Evolutionary conservation across 2,113 vertebrate genomes (phyloP), one percentile per base, ranked within the genome.

Genomic region (Lota lota): DNA sequence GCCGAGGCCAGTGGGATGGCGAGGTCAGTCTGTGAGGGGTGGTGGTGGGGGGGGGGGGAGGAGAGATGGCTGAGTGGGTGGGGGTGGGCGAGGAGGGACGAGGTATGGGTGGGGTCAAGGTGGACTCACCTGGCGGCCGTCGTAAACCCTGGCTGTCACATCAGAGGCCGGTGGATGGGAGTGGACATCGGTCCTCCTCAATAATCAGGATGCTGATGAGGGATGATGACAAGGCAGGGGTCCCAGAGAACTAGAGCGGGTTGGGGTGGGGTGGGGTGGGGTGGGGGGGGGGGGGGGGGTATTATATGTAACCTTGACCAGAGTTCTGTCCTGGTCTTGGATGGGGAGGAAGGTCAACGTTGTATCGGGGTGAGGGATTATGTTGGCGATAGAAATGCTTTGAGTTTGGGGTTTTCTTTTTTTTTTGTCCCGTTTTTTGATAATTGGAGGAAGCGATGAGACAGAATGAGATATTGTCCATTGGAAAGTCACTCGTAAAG

Each of bases 1-100:
- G 81, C 82, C 87, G 77, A 89, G 86, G 89, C 85, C 85, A 79
- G 80, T 0, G 73, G 73, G 79, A 85, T 73, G 87, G 81, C 83
- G 88, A 89, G 88, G 86, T 88, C 87, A 83, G 73, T 69, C 67
- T 33, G 67, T 76, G 72, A 75, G 78, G 81, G 69, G 75, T 24
- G 73, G 70, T 61, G 64, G 82, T 3, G 74, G 74, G 3, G 36
- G 75, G 17, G 63, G 69, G 50, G 28, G 58, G 74, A 73, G 59
- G 8, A 19, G 58, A 61, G 67, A 54, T 18, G 1, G 53, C 53
- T 54, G n/a, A 11, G 0, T 18, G 4, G 56, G 18, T 76, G 81
- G 67, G 71, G 70, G 61, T 65, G 80, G 3, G 74, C 72, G 2
- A 40, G 75, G 14, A 64, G 71, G 28, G 51, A 54, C 72, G 74